These are phyloP conservation scores for Thyatira batis DNA, from an alignment of 2,888 invertebrate genomes.

Conservation along the genomic window DNA sequence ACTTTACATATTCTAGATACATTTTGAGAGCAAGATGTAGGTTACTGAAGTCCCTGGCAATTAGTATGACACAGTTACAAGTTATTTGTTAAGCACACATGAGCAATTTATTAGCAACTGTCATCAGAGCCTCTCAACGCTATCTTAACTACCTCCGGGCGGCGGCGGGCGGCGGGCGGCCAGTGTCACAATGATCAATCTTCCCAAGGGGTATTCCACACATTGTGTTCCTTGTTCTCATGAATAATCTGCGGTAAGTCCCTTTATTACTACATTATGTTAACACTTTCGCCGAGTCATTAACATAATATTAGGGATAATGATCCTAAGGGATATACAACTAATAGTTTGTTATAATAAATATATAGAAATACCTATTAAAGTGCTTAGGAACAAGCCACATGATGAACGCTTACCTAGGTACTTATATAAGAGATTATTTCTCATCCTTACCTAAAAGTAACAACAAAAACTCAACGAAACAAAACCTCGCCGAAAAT, in stretches of 20 bases:
- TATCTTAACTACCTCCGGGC: slow-evolving; percentile 40
- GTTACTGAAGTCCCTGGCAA: neutral
- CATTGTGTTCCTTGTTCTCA: slow-evolving; percentile 35
- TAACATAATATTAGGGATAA: slow-evolving; percentile 35
- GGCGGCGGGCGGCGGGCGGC: no score
- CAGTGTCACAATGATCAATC: slow-evolving; percentile 50
- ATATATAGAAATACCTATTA: neutral
- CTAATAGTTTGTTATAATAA: no score
- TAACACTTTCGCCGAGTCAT: slow-evolving; percentile 36
- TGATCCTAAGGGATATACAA: slow-evolving; percentile 16
- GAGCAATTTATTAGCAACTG: slow-evolving; percentile 34
- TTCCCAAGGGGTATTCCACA: slow-evolving; percentile 32
- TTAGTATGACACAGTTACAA: slow-evolving; percentile 7
- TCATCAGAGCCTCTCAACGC: slow-evolving; percentile 30
- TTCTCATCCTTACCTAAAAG: no score
- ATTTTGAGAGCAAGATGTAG: neutral
- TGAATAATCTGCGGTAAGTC: slow-evolving; percentile 45
- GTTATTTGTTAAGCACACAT: slow-evolving; percentile 17
- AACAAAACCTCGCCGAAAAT: neutral
- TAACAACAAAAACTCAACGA: neutral
- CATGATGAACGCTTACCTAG: no score
- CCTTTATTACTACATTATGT: slow-evolving; percentile 33
- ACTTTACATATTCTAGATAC: neutral
- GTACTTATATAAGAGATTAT: no score
- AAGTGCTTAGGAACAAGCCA: no score